Evolutionary conservation across 2,797 vertebrate species (phyloP).

Genomic region (Pristis pectinata): DNA sequence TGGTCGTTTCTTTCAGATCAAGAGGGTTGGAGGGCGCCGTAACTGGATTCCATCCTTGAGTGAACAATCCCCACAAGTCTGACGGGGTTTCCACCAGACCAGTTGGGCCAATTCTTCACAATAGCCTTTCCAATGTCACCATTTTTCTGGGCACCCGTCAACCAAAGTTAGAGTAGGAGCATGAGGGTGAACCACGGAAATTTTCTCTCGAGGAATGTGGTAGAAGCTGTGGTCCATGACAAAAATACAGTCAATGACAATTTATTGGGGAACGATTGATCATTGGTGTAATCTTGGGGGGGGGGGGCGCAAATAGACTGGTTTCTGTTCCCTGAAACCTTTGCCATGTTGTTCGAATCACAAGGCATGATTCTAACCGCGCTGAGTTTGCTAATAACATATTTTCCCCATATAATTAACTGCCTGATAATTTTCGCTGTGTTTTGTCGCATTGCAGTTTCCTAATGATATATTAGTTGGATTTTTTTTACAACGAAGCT

Average conservation of each 20-base stretch:
- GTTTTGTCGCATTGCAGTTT: neutral
- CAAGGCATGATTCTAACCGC: neutral
- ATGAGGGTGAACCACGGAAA: neutral
- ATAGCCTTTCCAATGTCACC: neutral
- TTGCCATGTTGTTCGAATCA: neutral
- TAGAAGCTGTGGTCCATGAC: neutral
- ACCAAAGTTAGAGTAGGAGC: neutral
- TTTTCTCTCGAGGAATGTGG: neutral
- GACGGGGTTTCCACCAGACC: neutral
- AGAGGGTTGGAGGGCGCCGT: too few species aligned
- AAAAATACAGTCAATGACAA: neutral
- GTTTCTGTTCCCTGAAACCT: neutral
- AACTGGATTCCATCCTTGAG: too few species aligned
- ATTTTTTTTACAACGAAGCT: too few species aligned
- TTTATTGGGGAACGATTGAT: neutral
- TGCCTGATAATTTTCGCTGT: neutral
- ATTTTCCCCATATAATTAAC: neutral
- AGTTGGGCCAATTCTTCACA: neutral
- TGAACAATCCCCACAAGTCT: neutral
- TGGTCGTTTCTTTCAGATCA: neutral
- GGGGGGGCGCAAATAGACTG: too few species aligned
- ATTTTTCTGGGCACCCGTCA: neutral
- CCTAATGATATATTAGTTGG: neutral
- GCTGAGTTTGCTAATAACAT: neutral
- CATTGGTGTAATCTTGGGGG: too few species aligned